Evolutionary conservation across 2,797 vertebrate species (phyloP).

Genomic region (Syndactyla subalaris): DNA sequence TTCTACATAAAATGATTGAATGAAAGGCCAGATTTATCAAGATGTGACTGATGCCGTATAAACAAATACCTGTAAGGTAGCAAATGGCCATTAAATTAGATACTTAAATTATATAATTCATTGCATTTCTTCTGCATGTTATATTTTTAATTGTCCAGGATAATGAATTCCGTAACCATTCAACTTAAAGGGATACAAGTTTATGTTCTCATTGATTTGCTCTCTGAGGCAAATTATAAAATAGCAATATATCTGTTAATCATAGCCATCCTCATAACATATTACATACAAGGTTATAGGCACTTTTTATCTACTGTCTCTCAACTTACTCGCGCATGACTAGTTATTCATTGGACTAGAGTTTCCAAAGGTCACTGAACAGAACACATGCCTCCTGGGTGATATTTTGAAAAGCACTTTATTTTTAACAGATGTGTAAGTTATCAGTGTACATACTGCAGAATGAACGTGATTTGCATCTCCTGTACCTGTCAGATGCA

Average conservation of each 20-base stretch:
- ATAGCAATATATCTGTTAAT: slow-evolving; percentile 1
- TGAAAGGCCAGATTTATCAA: neutral
- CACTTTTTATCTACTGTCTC: neutral
- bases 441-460: neutral
- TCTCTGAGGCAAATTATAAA: neutral
- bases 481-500: neutral
- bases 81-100: neutral
- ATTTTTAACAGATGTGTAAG: slow-evolving; percentile 32
- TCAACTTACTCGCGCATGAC: neutral
- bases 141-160: slow-evolving; percentile 5
- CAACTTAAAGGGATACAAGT: neutral
- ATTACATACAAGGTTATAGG: neutral
- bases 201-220: neutral
- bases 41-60: neutral
- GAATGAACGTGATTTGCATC: neutral
- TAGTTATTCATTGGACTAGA: slow-evolving; percentile 21
- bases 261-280: neutral
- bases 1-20: neutral
- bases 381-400: slow-evolving; percentile 46
- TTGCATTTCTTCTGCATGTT: neutral
- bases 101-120: neutral
- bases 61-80: neutral
- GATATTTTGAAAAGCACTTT: slow-evolving; percentile 41
- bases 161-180: neutral
- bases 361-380: slow-evolving; percentile 64